Base-by-base conservation (phyloP, 2,888 invertebrate genomes). In the Hyles lineata region DNA sequence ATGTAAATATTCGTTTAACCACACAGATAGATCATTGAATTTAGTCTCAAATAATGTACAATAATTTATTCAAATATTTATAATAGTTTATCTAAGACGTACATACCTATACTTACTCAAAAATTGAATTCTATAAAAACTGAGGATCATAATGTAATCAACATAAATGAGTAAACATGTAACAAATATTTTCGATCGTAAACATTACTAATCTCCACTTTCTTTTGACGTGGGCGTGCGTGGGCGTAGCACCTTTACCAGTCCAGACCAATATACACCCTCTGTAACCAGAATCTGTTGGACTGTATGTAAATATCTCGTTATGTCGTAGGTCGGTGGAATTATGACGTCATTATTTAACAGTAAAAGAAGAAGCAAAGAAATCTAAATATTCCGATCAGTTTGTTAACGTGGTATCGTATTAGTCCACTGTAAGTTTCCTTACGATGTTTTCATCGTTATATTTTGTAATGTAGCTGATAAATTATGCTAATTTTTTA, bases 201-300 rank as follows among this genome's bases (percentile, higher is more conserved):
- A 67, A 67, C 67, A 67, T 67, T 43, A 43, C 67, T 67, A 67
- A 67, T 43, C 67, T 67, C 67, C 43, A 67, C 50, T 67, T 67
- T 67, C 67, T 67, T 43, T n/a, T 50, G 21, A 63, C 67, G 67
- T 67, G 67, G 67, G 67, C 67, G 67, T 21, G 6, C 21, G 67
- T 67, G 50, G 67, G 67, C 67, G 50, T 67, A 50, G 23, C 15
- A 50, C 67, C 23, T 50, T 67, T 62, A 32, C 29, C 61, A 62
- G 17, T 55, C 32, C 29, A 62, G 29, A 25, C 60, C 6, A 25
- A 17, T 62, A 2, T 25, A 29, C 11, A 29, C 25, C 32, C 60
- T 17, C 60, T 60, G 0, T 21, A 19, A 55, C 55, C 55, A 55
- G 55, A 55, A 55, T 19, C 55, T 17, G n/a, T 55, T n/a, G 19